These are phyloP conservation scores for Stenopsyche tienmushanensis DNA, from an alignment of 1,140 invertebrate species.

Conservation along the genomic window DNA sequence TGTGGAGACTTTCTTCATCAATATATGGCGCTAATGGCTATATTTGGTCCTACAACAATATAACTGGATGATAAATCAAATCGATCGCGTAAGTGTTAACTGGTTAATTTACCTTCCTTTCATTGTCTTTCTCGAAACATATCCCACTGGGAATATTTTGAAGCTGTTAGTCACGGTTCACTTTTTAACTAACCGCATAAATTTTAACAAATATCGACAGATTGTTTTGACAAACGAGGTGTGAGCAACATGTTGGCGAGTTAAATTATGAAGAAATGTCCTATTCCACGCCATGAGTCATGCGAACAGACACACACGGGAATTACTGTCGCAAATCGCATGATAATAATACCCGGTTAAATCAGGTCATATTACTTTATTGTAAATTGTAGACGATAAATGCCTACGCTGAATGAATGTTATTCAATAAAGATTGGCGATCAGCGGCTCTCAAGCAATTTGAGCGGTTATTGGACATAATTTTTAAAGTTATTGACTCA, in stretches of 20 bases:
- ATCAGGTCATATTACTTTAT: constrained; percentile 40
- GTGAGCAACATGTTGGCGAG: constrained; percentile 30
- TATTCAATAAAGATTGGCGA: constrained; percentile 8
- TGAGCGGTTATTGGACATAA: too few relatives aligned
- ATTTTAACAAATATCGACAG: neutral
- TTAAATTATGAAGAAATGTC: constrained; percentile 27
- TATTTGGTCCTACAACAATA: too few relatives aligned
- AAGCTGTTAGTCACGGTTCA: too few relatives aligned
- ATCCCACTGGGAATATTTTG: too few relatives aligned
- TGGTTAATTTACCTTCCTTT: too few relatives aligned
- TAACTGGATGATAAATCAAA: too few relatives aligned
- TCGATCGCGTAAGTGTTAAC: too few relatives aligned
- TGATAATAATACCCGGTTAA: constrained; percentile 31
- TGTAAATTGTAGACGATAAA: constrained; percentile 36
- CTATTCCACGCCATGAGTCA: constrained; percentile 32
- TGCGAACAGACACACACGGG: constrained; percentile 6
- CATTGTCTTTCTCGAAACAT: too few relatives aligned
- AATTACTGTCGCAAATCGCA: constrained; percentile 32
- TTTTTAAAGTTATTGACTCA: too few relatives aligned
- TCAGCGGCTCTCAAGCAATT: constrained; percentile 6
- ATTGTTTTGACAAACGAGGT: constrained; percentile 19
- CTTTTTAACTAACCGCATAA: too few relatives aligned
- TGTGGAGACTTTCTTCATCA: too few relatives aligned
- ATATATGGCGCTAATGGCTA: too few relatives aligned
- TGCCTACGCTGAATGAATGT: constrained; percentile 27